Percentiles rank a stretch among this genome's conserved stretches.
Evolutionary conservation across 2,888 invertebrate species (phyloP).

Genomic region (Tenthredo distinguenda): DNA sequence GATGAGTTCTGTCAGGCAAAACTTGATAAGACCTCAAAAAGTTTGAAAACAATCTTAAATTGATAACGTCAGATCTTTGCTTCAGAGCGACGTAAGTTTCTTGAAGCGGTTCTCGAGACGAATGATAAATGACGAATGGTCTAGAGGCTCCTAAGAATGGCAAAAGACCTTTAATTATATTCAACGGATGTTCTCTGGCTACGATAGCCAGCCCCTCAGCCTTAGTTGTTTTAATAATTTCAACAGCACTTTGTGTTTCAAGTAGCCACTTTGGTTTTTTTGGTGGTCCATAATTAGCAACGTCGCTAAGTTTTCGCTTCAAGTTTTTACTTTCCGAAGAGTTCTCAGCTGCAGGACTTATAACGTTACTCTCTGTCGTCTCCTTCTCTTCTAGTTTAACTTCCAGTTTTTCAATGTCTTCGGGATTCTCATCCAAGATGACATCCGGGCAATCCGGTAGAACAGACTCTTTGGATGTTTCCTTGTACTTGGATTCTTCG

Average conservation of each 20-base stretch:
- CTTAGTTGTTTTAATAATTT: constrained; percentile 81
- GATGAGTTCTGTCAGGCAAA: constrained; percentile 94
- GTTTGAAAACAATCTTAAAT: constrained; percentile 89
- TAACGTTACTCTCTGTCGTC: constrained; percentile 26
- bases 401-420: constrained; percentile 48
- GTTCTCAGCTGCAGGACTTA: constrained; percentile 49
- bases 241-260: constrained; percentile 85
- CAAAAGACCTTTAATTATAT: constrained; percentile 87
- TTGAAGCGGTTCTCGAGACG: constrained; percentile 90
- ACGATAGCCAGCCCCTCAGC: constrained; percentile 89
- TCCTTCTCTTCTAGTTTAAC: constrained; percentile 39
- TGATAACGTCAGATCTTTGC: constrained; percentile 85
- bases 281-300: constrained; percentile 62
- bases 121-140: constrained; percentile 92
- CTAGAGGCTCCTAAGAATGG: constrained; percentile 90
- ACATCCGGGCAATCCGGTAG: constrained; percentile 51
- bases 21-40: constrained; percentile 96
- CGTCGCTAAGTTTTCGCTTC: constrained; percentile 72
- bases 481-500: constrained; percentile 47
- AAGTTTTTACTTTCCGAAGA: constrained; percentile 10
- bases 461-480: constrained; percentile 18
- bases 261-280: constrained; percentile 85
- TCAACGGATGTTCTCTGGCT: constrained; percentile 92
- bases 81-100: constrained; percentile 91
- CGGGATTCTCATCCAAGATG: constrained; percentile 60